Percentiles rank a stretch among this genome's conserved stretches.
phyloP scores from a whole-genome alignment of 2,888 invertebrate species.

The Polyommatus icarus region DNA sequence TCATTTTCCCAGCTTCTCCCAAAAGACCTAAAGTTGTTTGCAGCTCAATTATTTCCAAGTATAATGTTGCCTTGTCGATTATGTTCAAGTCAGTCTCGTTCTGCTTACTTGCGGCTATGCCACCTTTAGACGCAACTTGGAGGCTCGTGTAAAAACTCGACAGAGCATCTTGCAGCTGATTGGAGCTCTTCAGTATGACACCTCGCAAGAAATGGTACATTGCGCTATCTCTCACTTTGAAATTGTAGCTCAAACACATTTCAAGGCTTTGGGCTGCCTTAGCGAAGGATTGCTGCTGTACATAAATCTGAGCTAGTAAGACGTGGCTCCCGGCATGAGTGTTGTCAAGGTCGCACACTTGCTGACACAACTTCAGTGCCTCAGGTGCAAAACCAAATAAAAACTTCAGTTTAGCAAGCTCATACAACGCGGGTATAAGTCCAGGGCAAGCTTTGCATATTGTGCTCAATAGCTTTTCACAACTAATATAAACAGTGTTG shows the following conservation, averaged over 20 bases:
- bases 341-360: constrained; percentile 88
- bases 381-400: constrained; percentile 87
- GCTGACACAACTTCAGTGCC: constrained; percentile 86
- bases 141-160: constrained; percentile 88
- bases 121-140: constrained; percentile 74
- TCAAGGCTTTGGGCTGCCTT: constrained; percentile 93
- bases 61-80: constrained; percentile 91
- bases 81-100: constrained; percentile 76
- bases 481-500: constrained; percentile 74
- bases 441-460: constrained; percentile 92
- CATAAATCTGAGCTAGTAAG: constrained; percentile 91
- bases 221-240: constrained; percentile 94
- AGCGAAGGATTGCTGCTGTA: constrained; percentile 84
- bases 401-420: constrained; percentile 90
- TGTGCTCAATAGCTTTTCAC: constrained; percentile 84
- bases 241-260: constrained; percentile 94
- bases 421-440: constrained; percentile 83
- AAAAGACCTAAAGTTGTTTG: constrained; percentile 85
- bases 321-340: constrained; percentile 91
- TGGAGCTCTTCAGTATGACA: constrained; percentile 87
- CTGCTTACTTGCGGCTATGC: constrained; percentile 51
- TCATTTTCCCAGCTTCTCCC: constrained; percentile 89
- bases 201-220: constrained; percentile 94
- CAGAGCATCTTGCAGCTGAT: constrained; percentile 85
- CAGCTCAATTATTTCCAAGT: constrained; percentile 91